phyloP scores from a whole-genome alignment of 1,140 invertebrate genomes.

The Venturia canescens region DNA sequence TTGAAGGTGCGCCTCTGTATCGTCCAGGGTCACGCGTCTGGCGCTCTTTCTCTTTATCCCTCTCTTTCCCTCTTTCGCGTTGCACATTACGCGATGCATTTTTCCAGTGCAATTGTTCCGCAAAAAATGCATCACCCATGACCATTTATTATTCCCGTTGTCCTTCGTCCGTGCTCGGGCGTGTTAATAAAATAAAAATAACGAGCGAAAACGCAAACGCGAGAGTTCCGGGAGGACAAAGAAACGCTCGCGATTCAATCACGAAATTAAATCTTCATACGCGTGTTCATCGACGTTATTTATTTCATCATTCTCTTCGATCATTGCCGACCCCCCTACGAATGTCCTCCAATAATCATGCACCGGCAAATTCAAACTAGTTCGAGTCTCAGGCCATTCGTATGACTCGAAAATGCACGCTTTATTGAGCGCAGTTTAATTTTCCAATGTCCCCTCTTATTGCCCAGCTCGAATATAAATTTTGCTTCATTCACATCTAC shows the following conservation, averaged over 20 bases:
- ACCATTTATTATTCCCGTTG: constrained; percentile 46
- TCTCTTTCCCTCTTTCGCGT: background rate
- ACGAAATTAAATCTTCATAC: background rate
- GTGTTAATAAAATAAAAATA: constrained; percentile 21
- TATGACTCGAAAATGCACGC: too few relatives aligned
- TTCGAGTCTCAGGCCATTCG: too few relatives aligned
- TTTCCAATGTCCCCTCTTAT: too few relatives aligned
- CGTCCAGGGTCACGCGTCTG: constrained; percentile 40
- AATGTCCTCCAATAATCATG: too few relatives aligned
- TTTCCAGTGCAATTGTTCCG: constrained; percentile 20
- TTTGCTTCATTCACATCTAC: background rate
- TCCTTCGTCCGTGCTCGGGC: constrained; percentile 5
- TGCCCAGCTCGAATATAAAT: too few relatives aligned
- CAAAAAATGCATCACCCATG: constrained; percentile 41
- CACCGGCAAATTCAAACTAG: too few relatives aligned
- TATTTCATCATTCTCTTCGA: background rate
- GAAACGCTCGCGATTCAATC: background rate
- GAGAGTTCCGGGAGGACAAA: constrained; percentile 40
- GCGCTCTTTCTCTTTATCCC: background rate
- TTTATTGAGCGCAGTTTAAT: too few relatives aligned
- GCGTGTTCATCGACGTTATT: background rate
- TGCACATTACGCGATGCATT: constrained; percentile 28
- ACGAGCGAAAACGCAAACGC: constrained; percentile 25
- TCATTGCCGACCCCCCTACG: too few relatives aligned
- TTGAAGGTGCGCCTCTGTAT: constrained; percentile 38